phyloP scores from a whole-genome alignment of 2,888 invertebrate species.

The Lasioglossum vierecki region DNA sequence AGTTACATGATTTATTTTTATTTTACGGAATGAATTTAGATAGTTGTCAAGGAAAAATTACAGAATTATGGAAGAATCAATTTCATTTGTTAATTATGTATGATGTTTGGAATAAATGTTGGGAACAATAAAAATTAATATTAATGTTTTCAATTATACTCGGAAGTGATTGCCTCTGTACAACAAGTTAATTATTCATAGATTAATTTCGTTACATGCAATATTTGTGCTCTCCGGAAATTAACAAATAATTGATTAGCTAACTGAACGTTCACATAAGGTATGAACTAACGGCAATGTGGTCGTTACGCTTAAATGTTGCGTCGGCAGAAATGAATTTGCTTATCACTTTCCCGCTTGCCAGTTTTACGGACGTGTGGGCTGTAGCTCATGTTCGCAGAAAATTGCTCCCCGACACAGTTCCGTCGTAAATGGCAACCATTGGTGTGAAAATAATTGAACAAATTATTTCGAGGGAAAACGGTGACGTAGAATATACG shows the following conservation, averaged over 20 bases:
- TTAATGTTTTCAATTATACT: neutral
- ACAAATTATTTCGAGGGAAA: neutral
- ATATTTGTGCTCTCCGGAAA: neutral
- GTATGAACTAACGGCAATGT: neutral
- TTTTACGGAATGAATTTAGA: neutral
- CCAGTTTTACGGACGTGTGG: conserved; percentile 32
- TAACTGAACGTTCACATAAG: neutral
- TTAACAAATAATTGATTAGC: neutral
- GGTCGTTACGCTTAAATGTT: conserved; percentile 13
- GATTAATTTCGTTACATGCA: neutral
- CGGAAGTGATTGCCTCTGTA: neutral
- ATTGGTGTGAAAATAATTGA: neutral
- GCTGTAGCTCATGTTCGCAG: neutral
- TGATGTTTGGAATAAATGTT: neutral
- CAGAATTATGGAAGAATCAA: neutral
- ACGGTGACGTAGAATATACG: neutral
- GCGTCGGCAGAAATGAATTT: conserved; percentile 8
- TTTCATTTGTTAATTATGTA: neutral
- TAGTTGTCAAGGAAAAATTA: neutral
- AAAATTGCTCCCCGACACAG: conserved; percentile 17
- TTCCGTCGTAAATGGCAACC: neutral
- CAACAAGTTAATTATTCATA: neutral
- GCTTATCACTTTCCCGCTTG: conserved; percentile 31
- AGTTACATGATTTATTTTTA: neutral
- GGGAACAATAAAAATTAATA: neutral